A percentile compares a stretch with the other conserved stretches of the same genome.
phyloP scores from a whole-genome alignment of 2,888 invertebrate species.

The Trilocha varians region DNA sequence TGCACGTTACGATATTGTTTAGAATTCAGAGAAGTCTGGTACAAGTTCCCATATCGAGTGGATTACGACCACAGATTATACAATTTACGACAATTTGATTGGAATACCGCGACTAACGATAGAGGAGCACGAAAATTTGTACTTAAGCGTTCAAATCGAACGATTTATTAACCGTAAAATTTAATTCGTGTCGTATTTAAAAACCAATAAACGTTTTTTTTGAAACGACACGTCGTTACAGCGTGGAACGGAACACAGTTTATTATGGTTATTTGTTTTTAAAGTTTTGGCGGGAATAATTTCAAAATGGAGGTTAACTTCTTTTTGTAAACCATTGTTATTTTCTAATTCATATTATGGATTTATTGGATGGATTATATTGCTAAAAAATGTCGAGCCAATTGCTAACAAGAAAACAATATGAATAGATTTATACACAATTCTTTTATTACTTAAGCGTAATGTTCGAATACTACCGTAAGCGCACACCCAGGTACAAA shows the following conservation, averaged over 20 bases:
- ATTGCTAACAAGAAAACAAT: no score
- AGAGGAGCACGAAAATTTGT: slow-evolving; percentile 48
- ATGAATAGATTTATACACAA: no score
- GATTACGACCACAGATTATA: slow-evolving; percentile 59
- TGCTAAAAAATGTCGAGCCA: no score
- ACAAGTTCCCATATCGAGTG: slow-evolving; percentile 66
- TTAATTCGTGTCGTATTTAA: slow-evolving; percentile 46
- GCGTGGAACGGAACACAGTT: neutral
- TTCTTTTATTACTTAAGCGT: no score
- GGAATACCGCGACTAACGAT: slow-evolving; percentile 57
- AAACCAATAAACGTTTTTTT: slow-evolving; percentile 39
- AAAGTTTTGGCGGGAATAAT: neutral
- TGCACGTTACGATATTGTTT: slow-evolving; percentile 14
- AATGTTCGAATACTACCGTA: no score
- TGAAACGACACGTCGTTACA: slow-evolving; percentile 32
- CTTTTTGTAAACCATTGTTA: no score
- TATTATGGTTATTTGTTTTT: neutral
- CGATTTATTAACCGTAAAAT: slow-evolving; percentile 60
- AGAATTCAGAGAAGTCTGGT: no score
- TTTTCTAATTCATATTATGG: no score
- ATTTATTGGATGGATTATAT: no score
- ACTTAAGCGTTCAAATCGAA: slow-evolving; percentile 40
- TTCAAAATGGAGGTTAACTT: no score
- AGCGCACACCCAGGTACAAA: no score
- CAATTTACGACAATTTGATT: slow-evolving; percentile 62